Evolutionary conservation across 2,888 invertebrate species (phyloP), one percentile per base, ranked within the genome.

Genomic region (Tholera decimalis): DNA sequence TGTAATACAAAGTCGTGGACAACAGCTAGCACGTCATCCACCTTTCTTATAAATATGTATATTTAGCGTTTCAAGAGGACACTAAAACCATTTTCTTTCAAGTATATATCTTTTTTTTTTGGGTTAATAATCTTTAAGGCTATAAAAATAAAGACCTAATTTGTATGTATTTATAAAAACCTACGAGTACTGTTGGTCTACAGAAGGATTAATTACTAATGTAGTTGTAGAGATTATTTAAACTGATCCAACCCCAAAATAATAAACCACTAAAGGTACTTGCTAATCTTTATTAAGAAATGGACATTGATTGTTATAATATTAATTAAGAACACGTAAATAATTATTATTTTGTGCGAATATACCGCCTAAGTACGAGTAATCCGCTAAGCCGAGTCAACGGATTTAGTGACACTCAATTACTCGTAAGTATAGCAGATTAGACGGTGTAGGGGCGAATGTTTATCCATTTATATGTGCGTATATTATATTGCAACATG

Each of bases 351-450:
- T 54, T 26, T 24, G 37, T 30, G 39, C 33, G 53, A 67, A 54
- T 67, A 59, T 22, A 57, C 58, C 37, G 43, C 43, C 39, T 44
- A 35, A 35, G 43, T 54, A 54, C 69, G 33, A 22, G 20, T 71
- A 75, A 71, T 54, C 71, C 39, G 15, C 7, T 35, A 54, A 68
- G 75, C 54, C 60, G 49, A 59, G 69, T 68, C 49, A 68, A 59
- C 44, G 75, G 76, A 68, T 75, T 71, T 74, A 15, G 43, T 33
- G 53, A 49, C 53, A 59, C 59, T 68, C 53, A 54, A 59, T 75
- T 68, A 63, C 64, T 39, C 18, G 46, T 41, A 59, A 68, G 75
- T 68, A 68, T 66, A 15, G 9, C 28, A 55, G 76, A 71, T 71
- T 75, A 71, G 20, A 44, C 26, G n/a, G 41, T 47, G 39, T 58